Conservation (phyloP, 2,888 invertebrate species). For the Tenthredo notha region DNA sequence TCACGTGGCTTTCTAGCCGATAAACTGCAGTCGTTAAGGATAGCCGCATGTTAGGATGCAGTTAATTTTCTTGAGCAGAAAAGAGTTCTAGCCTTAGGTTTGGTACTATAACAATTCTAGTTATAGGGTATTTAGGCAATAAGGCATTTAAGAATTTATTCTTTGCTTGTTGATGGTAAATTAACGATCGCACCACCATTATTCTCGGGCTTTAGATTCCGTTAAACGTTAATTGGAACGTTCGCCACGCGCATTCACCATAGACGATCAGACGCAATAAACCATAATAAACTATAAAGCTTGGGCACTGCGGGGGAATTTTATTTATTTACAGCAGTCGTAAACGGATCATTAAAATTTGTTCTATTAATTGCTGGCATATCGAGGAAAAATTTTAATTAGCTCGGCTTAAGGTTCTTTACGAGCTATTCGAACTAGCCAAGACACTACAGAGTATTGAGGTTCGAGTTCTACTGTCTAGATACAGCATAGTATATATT, state of each 20-base stretch:
- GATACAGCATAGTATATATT: neutral
- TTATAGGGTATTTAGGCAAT: slow-evolving; percentile 46
- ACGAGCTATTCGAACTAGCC: slow-evolving; percentile 32
- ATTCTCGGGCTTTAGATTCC: slow-evolving; percentile 48
- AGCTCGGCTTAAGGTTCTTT: slow-evolving; percentile 52
- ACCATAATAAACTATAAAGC: slow-evolving; percentile 47
- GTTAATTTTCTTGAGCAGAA: slow-evolving; percentile 32
- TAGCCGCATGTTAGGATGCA: neutral
- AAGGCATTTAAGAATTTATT: slow-evolving; percentile 35
- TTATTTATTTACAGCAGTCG: slow-evolving; percentile 55
- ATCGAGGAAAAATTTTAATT: slow-evolving; percentile 55
- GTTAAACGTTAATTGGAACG: slow-evolving; percentile 53
- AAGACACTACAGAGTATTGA: slow-evolving; percentile 13
- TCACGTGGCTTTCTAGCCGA: slow-evolving; percentile 26
- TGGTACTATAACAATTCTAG: neutral
- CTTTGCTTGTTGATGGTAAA: slow-evolving; percentile 35
- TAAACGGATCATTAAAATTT: slow-evolving; percentile 54
- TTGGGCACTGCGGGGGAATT: slow-evolving; percentile 49
- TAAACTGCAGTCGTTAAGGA: slow-evolving; percentile 39
- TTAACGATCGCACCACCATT: slow-evolving; percentile 41
- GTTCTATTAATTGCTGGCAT: slow-evolving; percentile 54
- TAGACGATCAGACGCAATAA: slow-evolving; percentile 44
- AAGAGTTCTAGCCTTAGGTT: slow-evolving; percentile 7
- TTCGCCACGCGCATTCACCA: slow-evolving; percentile 44
- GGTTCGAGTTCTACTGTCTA: slow-evolving; percentile 15